Evolutionary conservation across 2,888 invertebrate genomes (phyloP).

Genomic region (Xylota segnis): DNA sequence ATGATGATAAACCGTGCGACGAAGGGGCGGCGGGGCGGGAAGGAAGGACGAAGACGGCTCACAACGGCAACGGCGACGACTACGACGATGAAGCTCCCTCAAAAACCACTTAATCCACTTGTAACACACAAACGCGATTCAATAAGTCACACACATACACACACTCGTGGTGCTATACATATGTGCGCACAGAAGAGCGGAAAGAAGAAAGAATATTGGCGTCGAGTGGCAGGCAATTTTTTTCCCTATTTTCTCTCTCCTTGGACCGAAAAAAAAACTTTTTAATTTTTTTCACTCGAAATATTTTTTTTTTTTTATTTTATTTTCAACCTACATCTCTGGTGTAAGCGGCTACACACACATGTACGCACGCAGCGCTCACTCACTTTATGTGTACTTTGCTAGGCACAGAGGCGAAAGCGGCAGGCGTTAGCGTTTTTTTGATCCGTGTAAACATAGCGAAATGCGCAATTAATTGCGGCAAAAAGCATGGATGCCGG

Average conservation of each 20-base stretch:
- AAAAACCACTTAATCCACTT: conserved; percentile 77
- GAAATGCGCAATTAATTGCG: conserved; percentile 76
- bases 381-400: conserved; percentile 55
- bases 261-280: conserved; percentile 34
- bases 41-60: conserved; percentile 45
- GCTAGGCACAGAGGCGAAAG: conserved; percentile 56
- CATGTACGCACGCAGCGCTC: conserved; percentile 23
- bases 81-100: conserved; percentile 68
- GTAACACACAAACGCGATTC: conserved; percentile 77
- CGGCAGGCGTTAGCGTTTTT: conserved; percentile 72
- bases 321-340: conserved; percentile 55
- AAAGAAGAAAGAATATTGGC: conserved; percentile 72
- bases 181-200: conserved; percentile 50
- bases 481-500: conserved; percentile 65
- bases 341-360: conserved; percentile 39
- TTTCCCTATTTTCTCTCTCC: conserved; percentile 20
- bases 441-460: conserved; percentile 75
- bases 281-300: conserved; percentile 27
- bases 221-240: conserved; percentile 72
- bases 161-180: conserved; percentile 13
- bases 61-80: conserved; percentile 24
- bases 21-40: conserved; percentile 17
- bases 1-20: conserved; percentile 53
- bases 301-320: conserved; percentile 38
- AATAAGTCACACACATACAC: conserved; percentile 70